A percentile compares a stretch with the other conserved stretches of the same genome.
These are phyloP conservation scores for Tiphia femorata DNA, from an alignment of 2,888 invertebrate genomes.

Conservation along the genomic window DNA sequence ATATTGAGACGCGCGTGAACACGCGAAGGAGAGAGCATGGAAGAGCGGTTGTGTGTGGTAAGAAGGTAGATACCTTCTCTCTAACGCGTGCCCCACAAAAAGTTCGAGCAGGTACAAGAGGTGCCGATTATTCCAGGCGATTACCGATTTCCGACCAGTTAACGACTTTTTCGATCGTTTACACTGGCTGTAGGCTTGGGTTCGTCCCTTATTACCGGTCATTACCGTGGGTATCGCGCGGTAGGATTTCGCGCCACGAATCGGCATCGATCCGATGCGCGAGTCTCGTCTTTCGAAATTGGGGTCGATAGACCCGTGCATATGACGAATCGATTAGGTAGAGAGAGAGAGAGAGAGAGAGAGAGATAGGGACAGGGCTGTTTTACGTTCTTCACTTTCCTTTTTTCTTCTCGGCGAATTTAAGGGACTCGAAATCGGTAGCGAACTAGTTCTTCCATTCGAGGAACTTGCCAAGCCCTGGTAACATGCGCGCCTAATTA, in stretches of 20 bases:
- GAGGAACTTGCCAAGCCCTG: too few relatives aligned
- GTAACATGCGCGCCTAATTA: too few relatives aligned
- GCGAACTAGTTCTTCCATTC: too few relatives aligned
- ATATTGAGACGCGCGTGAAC: too few relatives aligned
- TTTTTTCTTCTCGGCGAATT: too few relatives aligned
- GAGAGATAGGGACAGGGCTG: too few relatives aligned
- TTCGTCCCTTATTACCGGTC: conserved; percentile 28
- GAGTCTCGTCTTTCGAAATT: conserved; percentile 12
- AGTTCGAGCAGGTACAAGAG: conserved; percentile 56
- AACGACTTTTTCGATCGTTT: conserved; percentile 63
- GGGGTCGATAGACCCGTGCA: conserved; percentile 11
- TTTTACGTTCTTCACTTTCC: too few relatives aligned
- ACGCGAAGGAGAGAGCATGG: too few relatives aligned
- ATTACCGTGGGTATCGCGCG: conserved; percentile 44
- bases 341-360: too few relatives aligned
- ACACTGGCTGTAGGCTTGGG: conserved; percentile 34
- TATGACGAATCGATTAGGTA: conserved; percentile 22
- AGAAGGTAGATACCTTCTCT: too few relatives aligned
- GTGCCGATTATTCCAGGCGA: conserved; percentile 59
- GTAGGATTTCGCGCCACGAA: conserved; percentile 51
- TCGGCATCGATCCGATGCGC: conserved; percentile 48
- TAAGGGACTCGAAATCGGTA: too few relatives aligned
- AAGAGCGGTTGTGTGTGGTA: too few relatives aligned
- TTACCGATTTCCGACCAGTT: conserved; percentile 64
- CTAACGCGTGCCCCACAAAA: conserved; percentile 38